Base-by-base conservation (phyloP, 2,797 vertebrate species). In the Microctenopoma steveboyesi region DNA sequence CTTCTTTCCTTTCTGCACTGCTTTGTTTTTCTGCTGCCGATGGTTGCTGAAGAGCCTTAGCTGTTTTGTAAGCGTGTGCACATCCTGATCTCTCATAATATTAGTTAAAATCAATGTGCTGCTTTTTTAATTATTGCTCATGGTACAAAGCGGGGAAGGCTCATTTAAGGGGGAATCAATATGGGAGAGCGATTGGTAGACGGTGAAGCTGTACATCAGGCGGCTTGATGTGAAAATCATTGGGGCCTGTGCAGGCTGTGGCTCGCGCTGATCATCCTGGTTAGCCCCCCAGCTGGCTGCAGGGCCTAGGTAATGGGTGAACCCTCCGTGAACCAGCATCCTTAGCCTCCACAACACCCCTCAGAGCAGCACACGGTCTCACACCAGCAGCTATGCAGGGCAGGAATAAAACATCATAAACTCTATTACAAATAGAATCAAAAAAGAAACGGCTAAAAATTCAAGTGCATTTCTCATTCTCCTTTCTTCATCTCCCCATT, bases 41-140 rank as follows among this genome's bases (percentile, higher is more conserved):
- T 92, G 92, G 91, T 86, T 91, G 94, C 87, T 59, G 79, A 88
- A 70, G 89, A 89, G 89, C 93, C 91, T 83, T 79, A 72, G 80
- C 96, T 96, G 93, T 96, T 97, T 96, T 95, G 96, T 96, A 96
- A 96, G 97, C 96, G 96, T 98, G 97, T 98, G 98, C 96, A 96
- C 96, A 95, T 95, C 95, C 95, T 95, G 96, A 97, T 95, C 96
- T 96, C 96, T 98, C 97, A 98, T 98, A 98, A 99, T 99, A 99
- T 99, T 99, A 98, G 96, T 97, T 97, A 96, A 96, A 98, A 99
- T 99, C 98, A 98, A 98, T 99, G 97, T 94, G 95, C 96, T 98
- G 96, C 97, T 98, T 99, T 99, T 99, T 99, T 98, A 99, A 99
- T 99, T 99, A 99, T 99, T 99, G 98, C 97, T 99, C 97, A 98